Conservation (phyloP, 2,113 vertebrate species). For the Pantherophis guttatus region DNA sequence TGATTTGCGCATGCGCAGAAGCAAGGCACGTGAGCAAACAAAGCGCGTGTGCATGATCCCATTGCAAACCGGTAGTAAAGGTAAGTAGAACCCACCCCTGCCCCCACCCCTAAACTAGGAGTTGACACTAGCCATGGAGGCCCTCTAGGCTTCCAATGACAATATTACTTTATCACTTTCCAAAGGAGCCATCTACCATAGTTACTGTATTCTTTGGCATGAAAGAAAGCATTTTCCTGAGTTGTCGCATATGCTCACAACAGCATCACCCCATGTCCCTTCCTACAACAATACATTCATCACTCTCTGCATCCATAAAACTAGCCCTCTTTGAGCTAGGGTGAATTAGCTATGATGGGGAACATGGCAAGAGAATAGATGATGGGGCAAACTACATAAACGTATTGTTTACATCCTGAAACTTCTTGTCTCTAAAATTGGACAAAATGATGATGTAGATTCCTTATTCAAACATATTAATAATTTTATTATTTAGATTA, state of each 20-base stretch:
- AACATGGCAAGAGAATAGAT: neutral
- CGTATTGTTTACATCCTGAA: neutral
- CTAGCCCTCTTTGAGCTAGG: neutral
- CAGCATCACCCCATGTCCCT: neutral
- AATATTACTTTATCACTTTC: neutral
- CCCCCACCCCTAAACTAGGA: neutral
- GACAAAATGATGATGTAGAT: neutral
- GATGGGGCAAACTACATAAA: neutral
- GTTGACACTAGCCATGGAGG: neutral
- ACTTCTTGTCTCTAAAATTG: neutral
- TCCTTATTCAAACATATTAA: neutral
- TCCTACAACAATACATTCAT: neutral
- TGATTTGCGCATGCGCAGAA: too few species aligned
- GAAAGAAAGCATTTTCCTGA: neutral
- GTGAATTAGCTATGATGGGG: neutral
- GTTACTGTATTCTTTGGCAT: neutral
- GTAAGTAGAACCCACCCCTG: too few species aligned
- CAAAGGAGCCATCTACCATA: neutral
- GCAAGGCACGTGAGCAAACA: too few species aligned
- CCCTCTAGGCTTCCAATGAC: neutral
- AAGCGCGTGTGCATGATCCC: too few species aligned
- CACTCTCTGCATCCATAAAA: neutral
- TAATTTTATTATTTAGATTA: neutral
- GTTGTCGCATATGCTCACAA: too few species aligned
- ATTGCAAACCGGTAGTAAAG: too few species aligned